Evolutionary conservation across 92 coral and sea anemone genomes (phyloP), one percentile per base, ranked within the genome.

Genomic region (Epizoanthus rinbou): DNA sequence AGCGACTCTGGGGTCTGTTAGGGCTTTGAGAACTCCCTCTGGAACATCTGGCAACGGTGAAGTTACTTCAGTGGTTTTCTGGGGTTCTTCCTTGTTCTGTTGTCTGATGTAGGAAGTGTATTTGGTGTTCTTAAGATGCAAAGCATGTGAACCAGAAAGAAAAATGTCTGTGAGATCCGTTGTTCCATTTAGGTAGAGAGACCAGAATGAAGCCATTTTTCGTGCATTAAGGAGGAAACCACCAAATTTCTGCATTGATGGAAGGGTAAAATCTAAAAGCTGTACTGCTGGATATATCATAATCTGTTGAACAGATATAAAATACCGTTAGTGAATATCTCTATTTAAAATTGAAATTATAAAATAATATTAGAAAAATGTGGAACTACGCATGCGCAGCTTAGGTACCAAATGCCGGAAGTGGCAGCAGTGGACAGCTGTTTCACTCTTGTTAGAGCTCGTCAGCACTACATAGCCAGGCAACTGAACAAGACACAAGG

Each of bases 241-340:
- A 24, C 79, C 73, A 50, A 72, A 70, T 25, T 39, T 31, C 25
- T 81, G 54, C 13, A 57, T 47, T 28, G 89, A 86, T 8, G 89
- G 89, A 39, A 86, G 73, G 21, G 50, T 39, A n/a, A 65, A 43
- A 79, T 86, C 89, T 57, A 86, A 58, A 4, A 24, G 18, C 64
- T 86, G 89, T 28, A 86, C 85, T 70, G 57, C 74, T 0, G 89
- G 89, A 31, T 86, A 79, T 16, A 86, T 58, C 39, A 86, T 50
- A 9, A 86, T 28, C 70, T 86, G 89, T 6, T 28, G 80, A n/a
- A n/a, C n/a, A n/a, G n/a, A n/a, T n/a, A 70, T 53, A 19, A 0
- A 50, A 50, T 50, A 9, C 3, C 0, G 16, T 50, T 0, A 50
- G 16, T 11, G 9, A 8, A 7, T 9, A 45, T 45, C 1, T 45